These are phyloP conservation scores for Poecilus cupreus DNA, from an alignment of 2,888 invertebrate genomes.

Conservation along the genomic window DNA sequence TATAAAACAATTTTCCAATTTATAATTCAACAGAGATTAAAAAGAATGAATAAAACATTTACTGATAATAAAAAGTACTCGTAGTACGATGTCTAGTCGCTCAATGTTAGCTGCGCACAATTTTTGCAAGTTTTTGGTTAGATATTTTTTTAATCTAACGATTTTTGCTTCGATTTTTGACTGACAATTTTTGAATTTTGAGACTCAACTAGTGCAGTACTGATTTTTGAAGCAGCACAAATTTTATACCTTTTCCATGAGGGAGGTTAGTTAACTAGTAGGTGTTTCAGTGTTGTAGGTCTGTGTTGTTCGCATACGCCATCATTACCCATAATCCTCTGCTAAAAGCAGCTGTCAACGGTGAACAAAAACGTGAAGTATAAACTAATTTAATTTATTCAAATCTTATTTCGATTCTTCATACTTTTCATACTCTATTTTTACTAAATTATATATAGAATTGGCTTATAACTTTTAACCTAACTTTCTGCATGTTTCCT, in stretches of 20 bases:
- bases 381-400: background rate
- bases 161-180: constrained; percentile 50
- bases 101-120: constrained; percentile 28
- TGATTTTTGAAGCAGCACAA: constrained; percentile 71
- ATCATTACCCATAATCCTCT: constrained; percentile 45
- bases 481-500: constrained; percentile 24
- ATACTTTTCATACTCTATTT: constrained; percentile 31
- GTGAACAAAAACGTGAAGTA: constrained; percentile 8
- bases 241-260: constrained; percentile 77
- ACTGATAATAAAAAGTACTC: background rate
- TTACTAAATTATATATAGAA: constrained; percentile 29
- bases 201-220: constrained; percentile 66
- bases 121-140: constrained; percentile 47
- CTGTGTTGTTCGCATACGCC: constrained; percentile 55
- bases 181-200: constrained; percentile 43
- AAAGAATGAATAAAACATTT: constrained; percentile 5
- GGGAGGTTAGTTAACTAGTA: constrained; percentile 68
- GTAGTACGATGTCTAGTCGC: background rate
- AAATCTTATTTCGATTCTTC: constrained; percentile 5
- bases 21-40: background rate
- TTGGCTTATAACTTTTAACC: constrained; percentile 20
- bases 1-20: background rate
- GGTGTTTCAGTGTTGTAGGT: constrained; percentile 62
- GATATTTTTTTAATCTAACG: constrained; percentile 41
- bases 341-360: constrained; percentile 22